Percentiles rank a stretch among this genome's conserved stretches.
Evolutionary conservation across 2,113 vertebrate species (phyloP).

Genomic region (Xyliphius kryptos): DNA sequence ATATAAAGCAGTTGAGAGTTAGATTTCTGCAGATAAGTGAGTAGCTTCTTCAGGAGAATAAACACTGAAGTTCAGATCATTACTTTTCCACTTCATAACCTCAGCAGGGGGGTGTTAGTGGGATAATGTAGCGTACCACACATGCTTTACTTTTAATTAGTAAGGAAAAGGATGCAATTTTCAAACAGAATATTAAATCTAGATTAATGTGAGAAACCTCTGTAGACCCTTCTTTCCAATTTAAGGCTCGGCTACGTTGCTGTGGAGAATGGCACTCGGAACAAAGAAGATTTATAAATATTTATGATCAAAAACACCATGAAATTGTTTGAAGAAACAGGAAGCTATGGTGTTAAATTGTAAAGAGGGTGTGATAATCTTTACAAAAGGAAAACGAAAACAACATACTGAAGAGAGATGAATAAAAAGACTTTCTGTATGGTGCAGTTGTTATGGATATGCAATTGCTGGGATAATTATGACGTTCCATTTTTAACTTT

Average conservation of each 20-base stretch:
- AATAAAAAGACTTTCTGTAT: no score
- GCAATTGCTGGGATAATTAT: no score
- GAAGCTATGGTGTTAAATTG: constrained; percentile 32
- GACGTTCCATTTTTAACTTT: no score
- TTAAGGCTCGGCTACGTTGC: constrained; percentile 59
- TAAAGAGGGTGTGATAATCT: no score
- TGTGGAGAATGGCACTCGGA: constrained; percentile 52
- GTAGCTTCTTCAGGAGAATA: constrained; percentile 84
- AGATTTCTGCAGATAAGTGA: constrained; percentile 74
- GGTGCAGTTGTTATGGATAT: no score
- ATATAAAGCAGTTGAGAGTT: no score
- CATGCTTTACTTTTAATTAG: constrained; percentile 99
- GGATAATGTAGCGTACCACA: constrained; percentile 99
- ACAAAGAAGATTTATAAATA: constrained; percentile 42
- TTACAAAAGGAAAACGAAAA: no score
- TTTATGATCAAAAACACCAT: constrained; percentile 47
- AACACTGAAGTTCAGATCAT: constrained; percentile 99
- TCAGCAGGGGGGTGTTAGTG: constrained; percentile 98
- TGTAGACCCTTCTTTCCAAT: constrained; percentile 60
- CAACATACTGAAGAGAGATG: no score
- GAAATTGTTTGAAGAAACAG: constrained; percentile 51
- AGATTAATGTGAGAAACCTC: constrained; percentile 87
- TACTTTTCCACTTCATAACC: constrained; percentile 99
- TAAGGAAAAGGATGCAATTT: constrained; percentile 79
- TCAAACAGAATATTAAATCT: constrained; percentile 93